Percentiles rank a stretch among this genome's conserved stretches.
These are phyloP conservation scores for Odontophorus gujanensis DNA, from an alignment of 2,113 vertebrate species.

Conservation along the genomic window DNA sequence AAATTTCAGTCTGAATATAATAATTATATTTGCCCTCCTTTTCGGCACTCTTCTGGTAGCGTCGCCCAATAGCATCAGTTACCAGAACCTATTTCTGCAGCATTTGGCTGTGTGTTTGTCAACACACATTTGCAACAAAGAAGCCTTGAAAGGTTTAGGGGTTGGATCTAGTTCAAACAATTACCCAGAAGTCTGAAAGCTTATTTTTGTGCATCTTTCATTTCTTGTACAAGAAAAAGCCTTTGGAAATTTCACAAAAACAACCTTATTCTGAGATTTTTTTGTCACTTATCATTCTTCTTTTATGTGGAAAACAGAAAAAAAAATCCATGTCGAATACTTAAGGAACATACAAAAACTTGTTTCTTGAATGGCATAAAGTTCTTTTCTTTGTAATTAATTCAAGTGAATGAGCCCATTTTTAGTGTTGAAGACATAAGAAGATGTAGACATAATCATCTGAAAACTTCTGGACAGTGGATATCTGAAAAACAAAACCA, in stretches of 20 bases:
- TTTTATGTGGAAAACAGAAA: not conserved
- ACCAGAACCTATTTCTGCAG: not conserved
- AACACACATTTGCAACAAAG: not conserved
- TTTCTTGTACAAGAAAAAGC: not conserved
- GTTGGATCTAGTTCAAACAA: not conserved
- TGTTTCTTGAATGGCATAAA: not conserved
- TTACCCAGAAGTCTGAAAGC: not conserved
- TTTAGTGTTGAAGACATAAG: not conserved
- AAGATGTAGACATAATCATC: not conserved
- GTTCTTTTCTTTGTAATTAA: not conserved
- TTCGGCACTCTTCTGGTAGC: not conserved
- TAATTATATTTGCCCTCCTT: not conserved
- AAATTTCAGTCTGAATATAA: not conserved
- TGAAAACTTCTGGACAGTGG: not conserved
- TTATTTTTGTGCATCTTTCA: not conserved
- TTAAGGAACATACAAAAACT: not conserved
- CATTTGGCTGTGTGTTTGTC: not conserved
- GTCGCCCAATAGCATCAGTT: not conserved
- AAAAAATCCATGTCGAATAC: not conserved
- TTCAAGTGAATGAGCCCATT: not conserved
- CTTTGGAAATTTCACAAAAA: not conserved
- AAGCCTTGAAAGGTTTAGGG: not conserved
- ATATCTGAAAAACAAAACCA: not conserved
- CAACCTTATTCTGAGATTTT: not conserved
- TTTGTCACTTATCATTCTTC: not conserved